Evolutionary conservation across 2,113 vertebrate species (phyloP), one percentile per base, ranked within the genome.

Genomic region (Pica pica): DNA sequence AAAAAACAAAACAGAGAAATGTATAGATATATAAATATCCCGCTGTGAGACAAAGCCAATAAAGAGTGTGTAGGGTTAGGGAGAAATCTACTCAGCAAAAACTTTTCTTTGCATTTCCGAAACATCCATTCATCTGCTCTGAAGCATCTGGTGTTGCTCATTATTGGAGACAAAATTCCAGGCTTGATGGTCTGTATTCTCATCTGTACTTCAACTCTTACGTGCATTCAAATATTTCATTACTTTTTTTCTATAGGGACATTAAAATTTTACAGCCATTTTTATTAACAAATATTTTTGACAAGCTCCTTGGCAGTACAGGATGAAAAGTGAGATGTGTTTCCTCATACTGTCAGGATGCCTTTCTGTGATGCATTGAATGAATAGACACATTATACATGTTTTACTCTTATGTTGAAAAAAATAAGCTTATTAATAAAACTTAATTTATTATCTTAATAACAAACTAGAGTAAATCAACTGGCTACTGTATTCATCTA

Each of bases 171-270:
- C 4, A 73, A 46, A 88, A 86, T 56, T 6, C 17, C 53, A 90
- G 35, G 21, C 27, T 86, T 56, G 23, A 64, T 37, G n/a, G 15
- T 56, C 41, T 56, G 3, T 2, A 1, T 35, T 89, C 27, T 85
- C 19, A 73, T 49, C 63, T 56, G 44, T 44, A 73, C 49, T 81
- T 77, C 46, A 44, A 5, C 31, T 60, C 41, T 64, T 68, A 47
- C 0, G 0, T 6, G 46, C 7, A 59, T 64, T 73, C 49, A 73
- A 76, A 60, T 2, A 65, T 60, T 79, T 76, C 0, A 4, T 76
- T 0, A 35, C 18, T 26, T 63, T 61, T 61, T 79, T 85, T 35
- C 23, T 44, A 7, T 22, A 30, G 2, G 11, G 10, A n/a, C 19
- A 49, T 44, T 56, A 44, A 63, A 90, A 52, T 4, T 83, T 73